phyloP scores from a whole-genome alignment of 2,113 vertebrate species.

The Ia io region DNA sequence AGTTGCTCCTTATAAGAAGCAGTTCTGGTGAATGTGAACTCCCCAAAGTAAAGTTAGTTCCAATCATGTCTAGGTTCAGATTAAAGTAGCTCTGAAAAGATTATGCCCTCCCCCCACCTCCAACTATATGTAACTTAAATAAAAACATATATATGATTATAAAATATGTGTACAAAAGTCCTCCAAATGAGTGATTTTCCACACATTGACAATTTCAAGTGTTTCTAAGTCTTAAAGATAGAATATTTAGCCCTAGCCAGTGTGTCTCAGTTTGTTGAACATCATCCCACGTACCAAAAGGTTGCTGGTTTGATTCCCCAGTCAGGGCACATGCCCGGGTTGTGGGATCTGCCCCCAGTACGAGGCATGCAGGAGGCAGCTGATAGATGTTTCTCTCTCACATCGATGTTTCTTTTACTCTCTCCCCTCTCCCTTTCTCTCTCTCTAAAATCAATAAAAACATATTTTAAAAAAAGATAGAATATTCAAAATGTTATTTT shows the following conservation, averaged over 20 bases:
- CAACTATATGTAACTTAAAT: neutral
- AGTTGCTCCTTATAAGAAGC: neutral
- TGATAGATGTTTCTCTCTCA: too few species aligned
- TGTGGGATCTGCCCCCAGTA: too few species aligned
- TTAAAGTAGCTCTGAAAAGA: neutral
- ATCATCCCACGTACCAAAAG: neutral
- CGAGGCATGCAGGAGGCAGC: too few species aligned
- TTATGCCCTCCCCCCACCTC: neutral
- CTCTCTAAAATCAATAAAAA: too few species aligned
- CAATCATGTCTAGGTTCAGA: neutral
- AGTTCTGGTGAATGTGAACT: neutral
- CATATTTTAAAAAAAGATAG: neutral
- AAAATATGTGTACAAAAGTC: neutral
- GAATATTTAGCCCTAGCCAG: neutral
- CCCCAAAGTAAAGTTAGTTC: neutral
- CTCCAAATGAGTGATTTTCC: neutral
- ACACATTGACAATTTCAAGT: neutral
- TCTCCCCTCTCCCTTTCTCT: too few species aligned
- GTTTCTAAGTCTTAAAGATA: neutral
- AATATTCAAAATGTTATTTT: neutral
- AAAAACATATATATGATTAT: neutral
- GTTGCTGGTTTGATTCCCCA: neutral
- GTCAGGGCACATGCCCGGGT: neutral
- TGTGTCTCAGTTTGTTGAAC: neutral
- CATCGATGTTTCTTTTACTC: too few species aligned